These are phyloP conservation scores for Drosophila mojavensis DNA, from an alignment of 1,140 invertebrate species.

Conservation along the genomic window DNA sequence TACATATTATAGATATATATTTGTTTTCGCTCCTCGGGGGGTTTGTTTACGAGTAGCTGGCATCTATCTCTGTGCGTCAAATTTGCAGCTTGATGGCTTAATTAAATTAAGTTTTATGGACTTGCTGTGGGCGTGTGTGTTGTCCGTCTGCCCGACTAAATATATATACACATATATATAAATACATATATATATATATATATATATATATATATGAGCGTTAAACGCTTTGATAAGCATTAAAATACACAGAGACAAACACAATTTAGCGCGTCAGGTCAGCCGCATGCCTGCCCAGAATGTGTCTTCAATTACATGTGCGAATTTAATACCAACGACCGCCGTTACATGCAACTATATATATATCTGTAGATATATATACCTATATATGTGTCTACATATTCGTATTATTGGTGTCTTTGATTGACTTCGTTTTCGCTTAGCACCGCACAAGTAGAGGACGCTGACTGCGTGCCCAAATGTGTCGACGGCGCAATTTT, in stretches of 20 bases:
- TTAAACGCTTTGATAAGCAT: constrained; percentile 36
- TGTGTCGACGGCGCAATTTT: constrained; percentile 27
- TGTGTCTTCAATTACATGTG: constrained; percentile 5
- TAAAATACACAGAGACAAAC: constrained; percentile 11
- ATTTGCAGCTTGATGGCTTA: constrained; percentile 33
- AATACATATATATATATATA: not conserved
- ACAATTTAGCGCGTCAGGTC: constrained; percentile 15
- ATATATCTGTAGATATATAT: not conserved
- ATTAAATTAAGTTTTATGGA: constrained; percentile 42
- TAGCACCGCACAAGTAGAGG: constrained; percentile 28
- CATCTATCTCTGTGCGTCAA: constrained; percentile 20
- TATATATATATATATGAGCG: not conserved
- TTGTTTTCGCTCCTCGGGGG: constrained; percentile 6
- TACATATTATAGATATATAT: constrained; percentile 11
- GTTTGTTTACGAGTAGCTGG: constrained; percentile 13
- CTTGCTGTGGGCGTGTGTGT: constrained; percentile 1
- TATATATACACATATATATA: not conserved
- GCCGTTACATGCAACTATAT: not conserved
- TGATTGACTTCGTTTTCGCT: constrained; percentile 24
- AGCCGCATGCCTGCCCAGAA: not conserved
- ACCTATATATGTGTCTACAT: not conserved
- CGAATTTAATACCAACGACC: constrained; percentile 3
- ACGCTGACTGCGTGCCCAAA: constrained; percentile 29
- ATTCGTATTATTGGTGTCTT: not conserved
- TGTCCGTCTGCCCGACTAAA: not conserved